Conservation (phyloP, 2,888 invertebrate species). For the Pegoplata infirma region DNA sequence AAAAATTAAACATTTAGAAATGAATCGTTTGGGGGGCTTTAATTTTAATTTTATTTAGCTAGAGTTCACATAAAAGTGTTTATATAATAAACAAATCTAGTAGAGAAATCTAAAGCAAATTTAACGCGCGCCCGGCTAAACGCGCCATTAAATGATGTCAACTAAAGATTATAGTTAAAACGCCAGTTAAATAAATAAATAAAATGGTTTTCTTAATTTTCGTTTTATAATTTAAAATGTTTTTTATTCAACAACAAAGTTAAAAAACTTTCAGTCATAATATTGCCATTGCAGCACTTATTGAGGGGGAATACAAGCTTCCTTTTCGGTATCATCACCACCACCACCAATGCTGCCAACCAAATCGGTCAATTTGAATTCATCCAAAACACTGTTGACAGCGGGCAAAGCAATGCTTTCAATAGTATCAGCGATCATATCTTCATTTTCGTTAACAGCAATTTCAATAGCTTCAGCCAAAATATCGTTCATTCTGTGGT, state of each 20-base stretch:
- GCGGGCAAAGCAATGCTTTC: conserved; percentile 68
- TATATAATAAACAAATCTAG: too few species aligned
- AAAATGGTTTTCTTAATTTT: neutral
- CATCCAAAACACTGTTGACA: conserved; percentile 68
- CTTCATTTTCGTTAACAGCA: conserved; percentile 72
- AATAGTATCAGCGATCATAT: conserved; percentile 69
- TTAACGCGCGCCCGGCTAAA: too few species aligned
- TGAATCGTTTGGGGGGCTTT: too few species aligned
- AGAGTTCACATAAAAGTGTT: too few species aligned
- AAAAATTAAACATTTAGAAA: too few species aligned
- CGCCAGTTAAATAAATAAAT: neutral
- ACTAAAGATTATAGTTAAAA: too few species aligned
- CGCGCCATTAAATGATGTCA: too few species aligned
- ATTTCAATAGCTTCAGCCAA: conserved; percentile 69
- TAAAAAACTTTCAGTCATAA: conserved; percentile 4
- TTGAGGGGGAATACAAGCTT: conserved; percentile 32
- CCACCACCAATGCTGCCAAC: conserved; percentile 58
- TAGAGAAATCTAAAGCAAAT: too few species aligned
- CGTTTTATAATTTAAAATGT: neutral
- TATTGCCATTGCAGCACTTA: conserved; percentile 58
- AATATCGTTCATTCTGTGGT: conserved; percentile 70
- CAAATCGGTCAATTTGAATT: conserved; percentile 67
- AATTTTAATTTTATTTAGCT: too few species aligned
- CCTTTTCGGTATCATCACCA: conserved; percentile 58
- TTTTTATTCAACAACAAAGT: neutral